A percentile compares a stretch with the other conserved stretches of the same genome.
Conservation (phyloP, 2,888 invertebrate genomes). For the Pyrocoelia pectoralis region DNA sequence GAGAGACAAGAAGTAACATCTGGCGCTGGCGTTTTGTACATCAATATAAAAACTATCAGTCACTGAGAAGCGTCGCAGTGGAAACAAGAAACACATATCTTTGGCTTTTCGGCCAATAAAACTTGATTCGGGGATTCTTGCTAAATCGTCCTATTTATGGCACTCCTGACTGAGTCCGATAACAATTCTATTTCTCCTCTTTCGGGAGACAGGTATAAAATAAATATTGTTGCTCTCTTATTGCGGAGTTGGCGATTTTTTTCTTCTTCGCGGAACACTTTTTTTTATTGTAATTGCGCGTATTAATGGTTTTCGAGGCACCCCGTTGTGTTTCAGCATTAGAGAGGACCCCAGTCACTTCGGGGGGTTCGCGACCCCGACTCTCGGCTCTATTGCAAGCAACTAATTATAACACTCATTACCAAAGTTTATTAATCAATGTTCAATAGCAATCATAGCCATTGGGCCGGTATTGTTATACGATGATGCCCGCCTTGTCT, state of each 20-base stretch:
- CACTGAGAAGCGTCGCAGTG: conserved; percentile 49
- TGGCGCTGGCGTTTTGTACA: conserved; percentile 36
- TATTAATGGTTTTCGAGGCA: conserved; percentile 43
- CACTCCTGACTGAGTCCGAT: conserved; percentile 48
- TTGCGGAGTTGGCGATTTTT: conserved; percentile 17
- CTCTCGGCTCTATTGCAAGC: conserved; percentile 47
- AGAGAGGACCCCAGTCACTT: conserved; percentile 46
- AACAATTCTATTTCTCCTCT: conserved; percentile 50
- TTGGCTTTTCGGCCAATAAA: conserved; percentile 49
- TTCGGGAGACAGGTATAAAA: conserved; percentile 39
- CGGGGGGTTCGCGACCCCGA: conserved; percentile 47
- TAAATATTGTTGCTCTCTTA: conserved; percentile 25
- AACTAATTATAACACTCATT: conserved; percentile 62
- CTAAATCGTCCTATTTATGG: conserved; percentile 46
- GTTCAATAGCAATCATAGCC: conserved; percentile 55
- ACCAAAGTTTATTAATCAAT: conserved; percentile 62
- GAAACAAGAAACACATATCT: conserved; percentile 56
- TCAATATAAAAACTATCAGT: conserved; percentile 57
- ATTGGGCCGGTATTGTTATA: conserved; percentile 51
- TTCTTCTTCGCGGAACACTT: too few species aligned
- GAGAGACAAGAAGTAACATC: conserved; percentile 10
- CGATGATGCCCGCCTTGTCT: conserved; percentile 41
- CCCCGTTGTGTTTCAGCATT: conserved; percentile 52
- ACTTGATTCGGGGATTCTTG: conserved; percentile 60
- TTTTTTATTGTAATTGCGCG: conserved; percentile 2